Conservation (phyloP, 2,797 vertebrate species). For the Mastacembelus armatus region DNA sequence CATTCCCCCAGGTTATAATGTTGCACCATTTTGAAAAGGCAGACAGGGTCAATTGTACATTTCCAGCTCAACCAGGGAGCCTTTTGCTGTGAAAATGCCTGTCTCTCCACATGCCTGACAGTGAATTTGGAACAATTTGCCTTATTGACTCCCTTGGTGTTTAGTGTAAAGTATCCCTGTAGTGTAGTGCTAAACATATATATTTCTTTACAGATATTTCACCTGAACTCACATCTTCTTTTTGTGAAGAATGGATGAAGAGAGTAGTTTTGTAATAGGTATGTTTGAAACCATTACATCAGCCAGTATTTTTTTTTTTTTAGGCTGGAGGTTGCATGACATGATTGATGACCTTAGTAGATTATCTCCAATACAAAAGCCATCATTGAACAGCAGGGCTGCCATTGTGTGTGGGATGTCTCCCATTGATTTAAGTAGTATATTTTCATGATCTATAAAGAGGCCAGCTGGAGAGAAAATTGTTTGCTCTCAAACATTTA, state of each 20-base stretch:
- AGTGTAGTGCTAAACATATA: constrained; percentile 32
- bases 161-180: constrained; percentile 43
- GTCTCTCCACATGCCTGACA: constrained; percentile 75
- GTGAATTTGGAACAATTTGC: constrained; percentile 74
- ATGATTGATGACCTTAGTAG: constrained; percentile 83
- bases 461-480: constrained; percentile 82
- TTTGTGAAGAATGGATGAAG: constrained; percentile 26
- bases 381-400: constrained; percentile 83
- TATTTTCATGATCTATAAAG: constrained; percentile 86
- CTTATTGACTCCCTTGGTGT: constrained; percentile 64
- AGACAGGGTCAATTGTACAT: constrained; percentile 88
- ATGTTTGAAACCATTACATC: constrained; percentile 60
- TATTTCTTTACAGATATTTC: constrained; percentile 37
- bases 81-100: constrained; percentile 77
- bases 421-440: constrained; percentile 85
- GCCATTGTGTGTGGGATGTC: constrained; percentile 81
- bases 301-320: constrained; percentile 33
- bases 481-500: constrained; percentile 80
- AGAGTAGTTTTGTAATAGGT: constrained; percentile 42
- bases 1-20: constrained; percentile 92
- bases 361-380: constrained; percentile 82
- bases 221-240: constrained; percentile 14
- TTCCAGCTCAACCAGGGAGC: constrained; percentile 84
- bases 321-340: constrained; percentile 61
- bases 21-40: constrained; percentile 85